Evolutionary conservation across 2,113 vertebrate species (phyloP).

Genomic region (Holacanthus passer): DNA sequence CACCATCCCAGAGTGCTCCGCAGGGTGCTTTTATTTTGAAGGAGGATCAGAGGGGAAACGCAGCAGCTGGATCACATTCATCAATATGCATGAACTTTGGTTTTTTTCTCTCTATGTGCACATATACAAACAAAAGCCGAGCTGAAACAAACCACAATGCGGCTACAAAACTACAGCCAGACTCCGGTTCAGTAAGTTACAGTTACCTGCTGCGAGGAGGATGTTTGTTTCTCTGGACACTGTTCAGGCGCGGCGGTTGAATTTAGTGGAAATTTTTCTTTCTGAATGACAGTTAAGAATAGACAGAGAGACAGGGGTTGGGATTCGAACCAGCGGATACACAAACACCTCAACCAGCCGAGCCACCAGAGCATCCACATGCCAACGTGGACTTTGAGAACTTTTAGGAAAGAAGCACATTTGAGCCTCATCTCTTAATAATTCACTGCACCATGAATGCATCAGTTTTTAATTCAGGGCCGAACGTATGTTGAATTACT

Average conservation of each 20-base stretch:
- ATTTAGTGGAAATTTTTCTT: background rate
- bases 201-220: slow-evolving; percentile 21
- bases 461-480: too few species aligned
- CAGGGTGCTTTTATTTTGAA: slow-evolving; percentile 41
- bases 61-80: slow-evolving; percentile 43
- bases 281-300: slow-evolving; percentile 7
- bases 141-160: slow-evolving; percentile 1
- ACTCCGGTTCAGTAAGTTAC: background rate
- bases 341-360: background rate
- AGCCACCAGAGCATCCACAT: background rate
- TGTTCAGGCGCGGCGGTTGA: background rate
- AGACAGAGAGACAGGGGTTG: background rate
- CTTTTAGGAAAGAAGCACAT: background rate
- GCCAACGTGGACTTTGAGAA: background rate
- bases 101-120: slow-evolving; percentile 31
- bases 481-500: too few species aligned
- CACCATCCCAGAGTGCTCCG: background rate
- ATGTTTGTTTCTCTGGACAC: slow-evolving; percentile 18
- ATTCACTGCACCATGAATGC: too few species aligned
- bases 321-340: background rate
- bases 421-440: too few species aligned
- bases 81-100: slow-evolving; percentile 20
- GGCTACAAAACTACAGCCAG: slow-evolving; percentile 35
- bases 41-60: background rate
- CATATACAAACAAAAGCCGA: slow-evolving; percentile 45